Evolutionary conservation across 2,113 vertebrate genomes (phyloP), one percentile per base, ranked within the genome.

Genomic region (Lipotes vexillifer): DNA sequence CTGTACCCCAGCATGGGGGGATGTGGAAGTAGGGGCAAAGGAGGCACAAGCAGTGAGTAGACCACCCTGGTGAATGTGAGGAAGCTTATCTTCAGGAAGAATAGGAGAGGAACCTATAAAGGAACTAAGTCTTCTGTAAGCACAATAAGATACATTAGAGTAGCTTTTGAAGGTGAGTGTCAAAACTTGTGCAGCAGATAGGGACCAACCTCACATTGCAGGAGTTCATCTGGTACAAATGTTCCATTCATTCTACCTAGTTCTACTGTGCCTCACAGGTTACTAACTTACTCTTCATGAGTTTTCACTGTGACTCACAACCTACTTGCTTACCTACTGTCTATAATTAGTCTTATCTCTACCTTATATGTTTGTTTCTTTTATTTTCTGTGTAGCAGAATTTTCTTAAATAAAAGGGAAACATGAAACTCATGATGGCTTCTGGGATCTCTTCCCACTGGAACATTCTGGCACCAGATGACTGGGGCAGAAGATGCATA

Each of bases 341-440:
- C n/a, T 94, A 27, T 77, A 63, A 61, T 55, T 85, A 59, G 18
- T 84, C 44, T 65, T 41, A 33, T 77, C 44, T 84, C 69, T 29
- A 49, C 63, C 4, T 57, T 55, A 57, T 17, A 10, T 17, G 71
- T 44, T 29, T 95, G 63, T 78, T 63, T 63, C 3, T 83, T 96
- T 59, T 77, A 75, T 74, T 71, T 38, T 36, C 17, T 52, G 13
- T 83, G 29, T 44, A 77, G 18, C 18, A 69, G 41, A 92, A 87
- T 57, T 80, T 92, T 72, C 71, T 89, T 85, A 81, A 71, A n/a
- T n/a, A n/a, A 95, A 93, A 86, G 17, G 33, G 21, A 92, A 92
- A 63, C 80, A 57, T 55, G 52, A 59, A 81, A 36, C 23, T 81
- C 44, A 41, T 20, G 20, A 41, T 86, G 41, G 25, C 31, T 46